A percentile compares a stretch with the other conserved stretches of the same genome.
phyloP scores from a whole-genome alignment of 1,140 invertebrate genomes.

The Drosophila pectinifera region DNA sequence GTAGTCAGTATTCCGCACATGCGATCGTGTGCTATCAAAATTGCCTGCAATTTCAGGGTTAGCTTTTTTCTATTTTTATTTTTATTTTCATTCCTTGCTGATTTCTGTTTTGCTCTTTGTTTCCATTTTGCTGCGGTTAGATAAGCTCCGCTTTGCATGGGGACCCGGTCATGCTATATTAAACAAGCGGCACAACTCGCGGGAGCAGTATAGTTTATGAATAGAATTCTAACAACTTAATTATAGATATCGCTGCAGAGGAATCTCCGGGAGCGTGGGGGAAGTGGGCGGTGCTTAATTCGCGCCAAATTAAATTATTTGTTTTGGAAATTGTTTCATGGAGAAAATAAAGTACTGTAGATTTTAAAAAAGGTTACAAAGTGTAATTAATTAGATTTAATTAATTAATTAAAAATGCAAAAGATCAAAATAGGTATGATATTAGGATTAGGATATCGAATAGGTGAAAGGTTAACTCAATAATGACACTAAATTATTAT shows the following conservation, averaged over 20 bases:
- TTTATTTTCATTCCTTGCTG: slow-evolving; percentile 19
- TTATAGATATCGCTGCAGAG: slow-evolving; percentile 42
- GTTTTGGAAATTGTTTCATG: slow-evolving; percentile 3
- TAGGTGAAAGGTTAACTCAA: no score
- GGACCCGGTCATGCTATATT: slow-evolving; percentile 54
- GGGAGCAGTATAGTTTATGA: slow-evolving; percentile 43
- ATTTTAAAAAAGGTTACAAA: background rate
- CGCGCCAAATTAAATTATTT: slow-evolving; percentile 1
- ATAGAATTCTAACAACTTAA: slow-evolving; percentile 63
- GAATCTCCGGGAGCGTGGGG: slow-evolving; percentile 15
- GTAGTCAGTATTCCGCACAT: slow-evolving; percentile 9
- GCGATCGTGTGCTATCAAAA: slow-evolving; percentile 43
- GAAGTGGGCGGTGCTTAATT: background rate
- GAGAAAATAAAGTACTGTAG: background rate
- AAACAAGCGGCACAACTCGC: slow-evolving; percentile 47
- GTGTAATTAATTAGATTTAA: background rate
- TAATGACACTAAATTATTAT: no score
- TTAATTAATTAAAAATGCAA: background rate
- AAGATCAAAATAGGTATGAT: no score
- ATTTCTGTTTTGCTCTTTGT: slow-evolving; percentile 27
- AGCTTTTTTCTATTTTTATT: slow-evolving; percentile 11
- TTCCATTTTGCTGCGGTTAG: slow-evolving; percentile 29
- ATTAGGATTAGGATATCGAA: no score
- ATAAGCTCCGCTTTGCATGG: slow-evolving; percentile 50
- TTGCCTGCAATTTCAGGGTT: slow-evolving; percentile 37